phyloP scores from a whole-genome alignment of 2,113 vertebrate genomes.

The Cyrtonyx montezumae region DNA sequence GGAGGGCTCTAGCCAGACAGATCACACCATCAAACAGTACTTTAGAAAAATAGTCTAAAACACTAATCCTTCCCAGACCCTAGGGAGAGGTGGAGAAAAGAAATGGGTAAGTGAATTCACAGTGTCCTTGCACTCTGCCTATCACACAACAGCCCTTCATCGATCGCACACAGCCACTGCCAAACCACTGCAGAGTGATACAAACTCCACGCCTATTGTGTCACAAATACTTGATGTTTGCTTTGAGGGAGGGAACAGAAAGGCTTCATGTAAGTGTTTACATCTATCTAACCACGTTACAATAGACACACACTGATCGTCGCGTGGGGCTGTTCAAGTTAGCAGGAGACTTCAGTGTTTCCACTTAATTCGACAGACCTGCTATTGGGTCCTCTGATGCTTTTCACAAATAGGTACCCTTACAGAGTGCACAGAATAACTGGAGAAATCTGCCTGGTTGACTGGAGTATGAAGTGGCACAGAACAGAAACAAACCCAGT shows the following conservation, averaged over 20 bases:
- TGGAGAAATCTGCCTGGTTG: not conserved
- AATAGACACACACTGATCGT: not conserved
- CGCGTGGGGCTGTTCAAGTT: not conserved
- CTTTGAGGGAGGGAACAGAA: not conserved
- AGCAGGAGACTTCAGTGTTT: not conserved
- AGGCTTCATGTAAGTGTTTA: not conserved
- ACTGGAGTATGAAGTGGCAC: not conserved
- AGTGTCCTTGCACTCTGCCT: accelerated
- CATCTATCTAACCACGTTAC: not conserved
- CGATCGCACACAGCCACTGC: not conserved
- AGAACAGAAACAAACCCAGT: not conserved
- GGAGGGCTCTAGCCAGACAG: not conserved
- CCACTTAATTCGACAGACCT: not conserved
- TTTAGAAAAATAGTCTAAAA: not conserved
- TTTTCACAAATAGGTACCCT: not conserved
- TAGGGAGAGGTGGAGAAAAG: not conserved
- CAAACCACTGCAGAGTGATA: not conserved
- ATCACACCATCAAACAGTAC: accelerated
- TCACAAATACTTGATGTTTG: not conserved
- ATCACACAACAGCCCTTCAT: not conserved
- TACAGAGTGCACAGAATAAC: not conserved
- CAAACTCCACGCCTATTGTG: not conserved
- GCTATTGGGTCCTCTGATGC: not conserved
- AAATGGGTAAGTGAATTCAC: not conserved
- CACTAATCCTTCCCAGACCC: not conserved